Evolutionary conservation across 2,113 vertebrate genomes (phyloP), one percentile per base, ranked within the genome.

Genomic region (Meles meles): DNA sequence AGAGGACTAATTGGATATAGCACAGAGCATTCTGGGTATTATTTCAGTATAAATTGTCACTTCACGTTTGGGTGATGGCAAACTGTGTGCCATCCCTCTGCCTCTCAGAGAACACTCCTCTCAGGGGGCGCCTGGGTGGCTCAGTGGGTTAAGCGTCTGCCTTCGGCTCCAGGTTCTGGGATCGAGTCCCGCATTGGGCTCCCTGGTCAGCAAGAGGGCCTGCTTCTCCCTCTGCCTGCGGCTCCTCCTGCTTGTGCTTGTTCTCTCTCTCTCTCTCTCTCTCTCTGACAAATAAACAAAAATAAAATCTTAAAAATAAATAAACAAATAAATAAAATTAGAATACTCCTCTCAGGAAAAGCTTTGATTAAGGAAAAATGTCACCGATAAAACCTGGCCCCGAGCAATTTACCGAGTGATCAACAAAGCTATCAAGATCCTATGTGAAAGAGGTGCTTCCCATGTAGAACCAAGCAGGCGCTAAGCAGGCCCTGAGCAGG

Each of bases 401-500:
- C 37, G 20, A 47, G 57, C 39, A 59, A 31, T 42, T 67, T 14
- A 42, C 29, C 39, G 18, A 31, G 27, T 25, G 55, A 15, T 34
- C 21, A 2, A 44, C 57, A 29, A 61, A 63, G 69, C 47, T 59
- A 20, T 47, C 47, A 31, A 29, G 80, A 29, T 10, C 15, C 42
- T 44, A 7, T 21, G 25, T 47, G 11, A 34, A 84, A 44, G 29
- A 81, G 79, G 25, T 25, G 14, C 47, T 27, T 71, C 47, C 65
- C 42, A 34, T 7, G 6, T 21, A 61, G 37, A 80, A n/a, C 71
- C 11, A 25, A 44, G 59, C 20, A 37, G 2, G 14, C 4, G 10
- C 13, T 0, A 25, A 37, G 44, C 12, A 37, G 2, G 17, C 7
- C 13, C 13, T 0, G 13, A 55, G 57, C 8, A 55, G 87, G 69